Evolutionary conservation across 2,113 vertebrate genomes (phyloP).

Genomic region (Platichthys stellatus): DNA sequence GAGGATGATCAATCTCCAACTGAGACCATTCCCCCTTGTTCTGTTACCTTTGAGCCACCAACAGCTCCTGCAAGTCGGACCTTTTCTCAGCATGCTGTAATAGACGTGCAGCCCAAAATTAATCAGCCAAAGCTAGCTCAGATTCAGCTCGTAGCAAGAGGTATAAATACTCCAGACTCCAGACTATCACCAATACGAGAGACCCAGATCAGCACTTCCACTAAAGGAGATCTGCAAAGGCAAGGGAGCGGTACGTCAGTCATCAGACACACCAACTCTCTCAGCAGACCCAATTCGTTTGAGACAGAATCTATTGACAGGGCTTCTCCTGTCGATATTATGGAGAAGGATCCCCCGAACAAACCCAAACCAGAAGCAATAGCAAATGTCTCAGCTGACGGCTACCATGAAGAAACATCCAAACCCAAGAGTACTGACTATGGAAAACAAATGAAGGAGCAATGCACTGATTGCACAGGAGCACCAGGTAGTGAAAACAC

Average conservation of each 20-base stretch:
- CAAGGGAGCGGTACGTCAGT: slow-evolving; percentile 95
- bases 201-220: slow-evolving; percentile 76
- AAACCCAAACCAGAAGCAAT: slow-evolving; percentile 77
- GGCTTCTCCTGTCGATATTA: slow-evolving; percentile 82
- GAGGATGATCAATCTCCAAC: slow-evolving; percentile 93
- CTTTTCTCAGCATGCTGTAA: slow-evolving; percentile 73
- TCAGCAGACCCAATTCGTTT: slow-evolving; percentile 92
- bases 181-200: slow-evolving; percentile 84
- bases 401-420: slow-evolving; percentile 75
- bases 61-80: slow-evolving; percentile 60
- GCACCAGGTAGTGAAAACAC: slow-evolving; percentile 73
- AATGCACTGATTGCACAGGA: slow-evolving; percentile 67
- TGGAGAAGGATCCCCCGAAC: slow-evolving; percentile 82
- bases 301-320: slow-evolving; percentile 91
- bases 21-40: slow-evolving; percentile 81
- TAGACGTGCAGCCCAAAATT: slow-evolving; percentile 78
- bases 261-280: slow-evolving; percentile 96
- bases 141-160: slow-evolving; percentile 85
- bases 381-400: slow-evolving; percentile 59
- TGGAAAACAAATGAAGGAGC: slow-evolving; percentile 75
- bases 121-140: slow-evolving; percentile 82
- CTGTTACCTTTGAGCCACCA: slow-evolving; percentile 82
- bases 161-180: slow-evolving; percentile 78
- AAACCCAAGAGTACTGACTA: slow-evolving; percentile 62
- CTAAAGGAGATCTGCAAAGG: slow-evolving; percentile 86